Evolutionary conservation across 1,140 invertebrate species (phyloP), one percentile per base, ranked within the genome.

Genomic region (Drosophila tropicalis): DNA sequence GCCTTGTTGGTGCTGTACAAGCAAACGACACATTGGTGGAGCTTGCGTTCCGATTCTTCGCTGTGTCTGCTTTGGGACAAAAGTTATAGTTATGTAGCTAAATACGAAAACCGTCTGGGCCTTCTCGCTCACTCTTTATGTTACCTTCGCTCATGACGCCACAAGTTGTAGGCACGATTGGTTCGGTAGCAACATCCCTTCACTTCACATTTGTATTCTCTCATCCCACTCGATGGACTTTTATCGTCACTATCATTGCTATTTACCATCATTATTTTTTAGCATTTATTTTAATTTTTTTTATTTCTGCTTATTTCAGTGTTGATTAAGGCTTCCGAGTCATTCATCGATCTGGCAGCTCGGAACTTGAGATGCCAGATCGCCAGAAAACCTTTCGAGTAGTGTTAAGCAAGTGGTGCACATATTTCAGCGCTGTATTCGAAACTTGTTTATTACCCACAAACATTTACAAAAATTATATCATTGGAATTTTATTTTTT

Each of bases 121-220:
- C 22, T 5, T 3, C 4, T 44, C 6, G 17, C 19, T 4, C 6
- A n/a, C n/a, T 22, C 17, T 5, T 3, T 51, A 22, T 10, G 29
- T 51, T 51, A 51, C 44, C 44, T 36, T 3, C 62, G 54, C 17
- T 70, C 72, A 29, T 76, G 73, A 1, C 73, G 60, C 73, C 55
- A 44, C 54, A 76, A 55, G 41, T 76, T 76, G 60, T 61, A 75
- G 36, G 72, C 19, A 3, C 73, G 47, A n/a, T 76, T 70, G 1
- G 73, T 76, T 9, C 60, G 32, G n/a, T 76, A 76, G 3, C 41
- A 44, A 17, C 73, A 76, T 17, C 66, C 25, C 2, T 5, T 15
- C 15, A 76, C 6, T 13, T 51, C 51, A 51, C 73, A 76, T 5
- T 44, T 61, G 1, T 63, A 41, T 12, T 19, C 56, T 19, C n/a